phyloP scores from a whole-genome alignment of 2,113 vertebrate genomes.

The Scomber colias region DNA sequence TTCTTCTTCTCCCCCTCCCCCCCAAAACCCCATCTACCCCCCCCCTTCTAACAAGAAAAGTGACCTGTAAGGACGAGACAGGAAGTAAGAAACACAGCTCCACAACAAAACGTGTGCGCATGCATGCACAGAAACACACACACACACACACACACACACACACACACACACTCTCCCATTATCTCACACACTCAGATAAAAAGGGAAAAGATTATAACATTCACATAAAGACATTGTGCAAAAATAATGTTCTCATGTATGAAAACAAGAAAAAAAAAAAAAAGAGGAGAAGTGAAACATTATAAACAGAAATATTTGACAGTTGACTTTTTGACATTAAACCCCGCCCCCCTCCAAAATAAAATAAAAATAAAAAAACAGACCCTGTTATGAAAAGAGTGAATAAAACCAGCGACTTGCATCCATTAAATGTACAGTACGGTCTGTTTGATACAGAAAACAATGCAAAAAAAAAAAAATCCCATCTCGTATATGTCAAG shows the following conservation, averaged over 20 bases:
- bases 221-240: constrained; percentile 83
- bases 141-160: constrained; percentile 60
- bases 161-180: constrained; percentile 46
- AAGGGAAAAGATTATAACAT: constrained; percentile 67
- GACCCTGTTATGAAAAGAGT: constrained; percentile 79
- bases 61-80: constrained; percentile 65
- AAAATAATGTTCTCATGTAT: constrained; percentile 77
- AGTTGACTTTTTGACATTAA: background rate
- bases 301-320: constrained; percentile 50
- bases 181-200: constrained; percentile 59
- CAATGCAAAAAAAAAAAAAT: constrained; percentile 15
- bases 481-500: constrained; percentile 58
- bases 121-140: constrained; percentile 74
- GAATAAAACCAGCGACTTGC: constrained; percentile 66
- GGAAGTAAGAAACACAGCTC: constrained; percentile 58
- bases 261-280: constrained; percentile 51
- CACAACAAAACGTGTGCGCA: constrained; percentile 73
- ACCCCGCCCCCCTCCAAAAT: constrained; percentile 22
- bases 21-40: background rate
- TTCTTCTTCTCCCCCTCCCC: too few relatives aligned
- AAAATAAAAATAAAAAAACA: constrained; percentile 26
- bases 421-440: constrained; percentile 76
- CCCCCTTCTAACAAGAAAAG: constrained; percentile 38
- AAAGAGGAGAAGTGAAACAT: constrained; percentile 53
- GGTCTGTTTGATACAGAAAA: constrained; percentile 64